Conservation (phyloP, 2,888 invertebrate species). For the Eilema sororculum region DNA sequence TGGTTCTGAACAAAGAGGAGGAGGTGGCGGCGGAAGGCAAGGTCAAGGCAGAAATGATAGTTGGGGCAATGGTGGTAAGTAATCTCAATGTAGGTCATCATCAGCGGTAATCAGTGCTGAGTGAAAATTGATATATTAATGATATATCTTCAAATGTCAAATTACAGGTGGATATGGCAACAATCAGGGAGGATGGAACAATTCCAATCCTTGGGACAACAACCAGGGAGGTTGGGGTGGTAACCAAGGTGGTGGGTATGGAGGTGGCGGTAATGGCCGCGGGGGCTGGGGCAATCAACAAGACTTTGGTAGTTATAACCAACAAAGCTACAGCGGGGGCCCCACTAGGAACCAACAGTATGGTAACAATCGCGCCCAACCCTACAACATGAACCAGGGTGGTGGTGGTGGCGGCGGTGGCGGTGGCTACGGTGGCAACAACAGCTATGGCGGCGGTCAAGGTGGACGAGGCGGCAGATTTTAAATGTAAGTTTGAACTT, state of each 20-base stretch:
- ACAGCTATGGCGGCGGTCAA: conserved; percentile 77
- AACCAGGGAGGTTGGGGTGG: conserved; percentile 86
- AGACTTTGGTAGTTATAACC: conserved; percentile 92
- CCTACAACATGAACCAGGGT: conserved; percentile 90
- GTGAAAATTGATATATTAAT: background rate
- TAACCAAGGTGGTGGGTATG: conserved; percentile 63
- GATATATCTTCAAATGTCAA: background rate
- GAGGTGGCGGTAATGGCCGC: conserved; percentile 82
- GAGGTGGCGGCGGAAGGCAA: conserved; percentile 85
- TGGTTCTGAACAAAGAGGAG: conserved; percentile 86
- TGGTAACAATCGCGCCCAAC: conserved; percentile 89
- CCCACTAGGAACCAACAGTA: conserved; percentile 93
- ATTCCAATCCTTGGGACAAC: conserved; percentile 84
- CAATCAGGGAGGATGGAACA: conserved; percentile 87
- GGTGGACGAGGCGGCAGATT: conserved; percentile 76
- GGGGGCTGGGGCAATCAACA: conserved; percentile 88
- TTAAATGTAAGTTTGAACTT: conserved; percentile 71
- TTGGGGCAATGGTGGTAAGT: conserved; percentile 71
- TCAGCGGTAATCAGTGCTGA: background rate
- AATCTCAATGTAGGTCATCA: background rate
- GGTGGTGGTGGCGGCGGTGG: conserved; percentile 83
- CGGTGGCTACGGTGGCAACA: conserved; percentile 72
- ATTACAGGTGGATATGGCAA: conserved; percentile 84
- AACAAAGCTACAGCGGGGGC: conserved; percentile 94
- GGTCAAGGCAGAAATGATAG: conserved; percentile 75